Evolutionary conservation across 2,888 invertebrate genomes (phyloP).

Genomic region (Aphidoletes aphidimyza): DNA sequence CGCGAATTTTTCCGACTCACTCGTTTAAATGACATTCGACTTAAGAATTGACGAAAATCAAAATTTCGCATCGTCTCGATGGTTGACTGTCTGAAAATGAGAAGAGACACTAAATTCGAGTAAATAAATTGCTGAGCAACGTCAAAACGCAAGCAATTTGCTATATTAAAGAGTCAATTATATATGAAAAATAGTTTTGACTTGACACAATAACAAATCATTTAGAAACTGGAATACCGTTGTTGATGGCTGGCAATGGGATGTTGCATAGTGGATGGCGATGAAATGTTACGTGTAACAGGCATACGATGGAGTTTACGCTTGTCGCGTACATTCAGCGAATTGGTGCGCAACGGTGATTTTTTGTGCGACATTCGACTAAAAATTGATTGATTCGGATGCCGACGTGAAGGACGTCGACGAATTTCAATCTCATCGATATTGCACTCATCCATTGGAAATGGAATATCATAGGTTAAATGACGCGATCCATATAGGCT

Average conservation of each 20-base stretch:
- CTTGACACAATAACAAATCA: too few relatives aligned
- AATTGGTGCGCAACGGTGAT: slow-evolving; percentile 61
- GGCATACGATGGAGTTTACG: slow-evolving; percentile 62
- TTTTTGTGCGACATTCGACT: slow-evolving; percentile 56
- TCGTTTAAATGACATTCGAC: slow-evolving; percentile 64
- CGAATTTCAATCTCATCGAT: slow-evolving; percentile 67
- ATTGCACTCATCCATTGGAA: slow-evolving; percentile 71
- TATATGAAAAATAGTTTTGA: not conserved
- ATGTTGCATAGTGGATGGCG: slow-evolving; percentile 65
- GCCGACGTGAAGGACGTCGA: slow-evolving; percentile 60
- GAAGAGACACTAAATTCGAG: not conserved
- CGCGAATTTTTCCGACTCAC: slow-evolving; percentile 56
- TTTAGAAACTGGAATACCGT: not conserved
- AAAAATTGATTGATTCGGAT: slow-evolving; percentile 56
- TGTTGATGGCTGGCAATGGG: slow-evolving; percentile 23
- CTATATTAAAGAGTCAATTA: too few relatives aligned
- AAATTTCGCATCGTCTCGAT: slow-evolving; percentile 57
- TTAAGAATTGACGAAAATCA: slow-evolving; percentile 65
- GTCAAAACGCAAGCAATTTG: too few relatives aligned
- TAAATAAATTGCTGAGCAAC: not conserved
- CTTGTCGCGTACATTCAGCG: slow-evolving; percentile 63
- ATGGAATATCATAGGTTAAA: slow-evolving; percentile 72
- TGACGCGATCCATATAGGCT: slow-evolving; percentile 70
- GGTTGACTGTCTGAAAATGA: not conserved
- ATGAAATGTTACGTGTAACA: slow-evolving; percentile 68